Evolutionary conservation across 2,888 invertebrate genomes (phyloP).

Genomic region (Trachelus troglodyta): DNA sequence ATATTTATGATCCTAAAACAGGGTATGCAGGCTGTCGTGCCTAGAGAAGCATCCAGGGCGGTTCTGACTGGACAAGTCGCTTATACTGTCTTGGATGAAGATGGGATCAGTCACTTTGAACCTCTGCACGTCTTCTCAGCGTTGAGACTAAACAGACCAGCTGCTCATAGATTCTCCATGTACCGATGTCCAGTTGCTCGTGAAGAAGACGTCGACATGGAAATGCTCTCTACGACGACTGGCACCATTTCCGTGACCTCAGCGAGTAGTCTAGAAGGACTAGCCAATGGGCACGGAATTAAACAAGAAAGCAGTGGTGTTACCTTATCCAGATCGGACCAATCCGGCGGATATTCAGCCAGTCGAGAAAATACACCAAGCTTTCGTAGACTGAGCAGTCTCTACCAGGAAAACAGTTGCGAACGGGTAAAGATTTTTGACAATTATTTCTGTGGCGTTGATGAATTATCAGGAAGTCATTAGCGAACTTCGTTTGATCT

Average conservation of each 20-base stretch:
- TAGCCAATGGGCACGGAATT: conserved; percentile 60
- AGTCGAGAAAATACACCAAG: conserved; percentile 71
- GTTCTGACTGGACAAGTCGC: conserved; percentile 81
- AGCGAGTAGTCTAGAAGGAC: conserved; percentile 62
- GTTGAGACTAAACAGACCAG: conserved; percentile 74
- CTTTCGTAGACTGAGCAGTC: conserved; percentile 68
- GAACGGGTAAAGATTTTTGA: conserved; percentile 44
- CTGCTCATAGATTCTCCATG: conserved; percentile 75
- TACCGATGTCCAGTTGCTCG: conserved; percentile 72
- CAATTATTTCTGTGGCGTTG: background rate
- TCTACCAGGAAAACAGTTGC: conserved; percentile 46
- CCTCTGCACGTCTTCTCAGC: conserved; percentile 81
- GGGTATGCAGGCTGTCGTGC: conserved; percentile 80
- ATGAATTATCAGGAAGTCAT: background rate
- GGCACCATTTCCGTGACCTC: conserved; percentile 54
- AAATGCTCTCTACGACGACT: conserved; percentile 51
- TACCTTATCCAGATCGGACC: conserved; percentile 49
- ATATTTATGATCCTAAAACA: conserved; percentile 78
- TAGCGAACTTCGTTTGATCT: background rate
- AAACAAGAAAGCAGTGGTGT: conserved; percentile 46
- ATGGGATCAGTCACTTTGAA: conserved; percentile 80
- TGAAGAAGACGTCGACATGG: conserved; percentile 67
- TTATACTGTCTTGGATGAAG: conserved; percentile 82
- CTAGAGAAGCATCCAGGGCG: conserved; percentile 79
- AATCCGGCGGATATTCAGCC: conserved; percentile 43